phyloP scores from a whole-genome alignment of 1,140 invertebrate species.

The Nomia melanderi region DNA sequence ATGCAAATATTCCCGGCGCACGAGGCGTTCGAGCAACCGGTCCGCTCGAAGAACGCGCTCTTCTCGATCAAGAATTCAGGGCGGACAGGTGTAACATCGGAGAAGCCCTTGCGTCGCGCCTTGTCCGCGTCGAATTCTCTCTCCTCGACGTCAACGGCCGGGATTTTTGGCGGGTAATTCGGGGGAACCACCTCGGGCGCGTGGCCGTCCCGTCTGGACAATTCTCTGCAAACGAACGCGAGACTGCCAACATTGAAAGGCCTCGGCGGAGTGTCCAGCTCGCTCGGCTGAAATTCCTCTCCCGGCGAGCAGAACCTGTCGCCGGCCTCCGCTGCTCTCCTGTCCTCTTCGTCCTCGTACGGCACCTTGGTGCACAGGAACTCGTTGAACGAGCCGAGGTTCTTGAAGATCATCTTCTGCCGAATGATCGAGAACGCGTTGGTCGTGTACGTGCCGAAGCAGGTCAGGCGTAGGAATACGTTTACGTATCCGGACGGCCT shows the following conservation, averaged over 20 bases:
- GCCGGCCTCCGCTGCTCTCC: slow-evolving; percentile 9
- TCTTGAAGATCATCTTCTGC: slow-evolving; percentile 37
- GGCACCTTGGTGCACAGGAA: slow-evolving; percentile 38
- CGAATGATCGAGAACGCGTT: background rate
- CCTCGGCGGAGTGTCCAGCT: slow-evolving; percentile 27
- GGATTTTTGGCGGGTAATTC: slow-evolving; percentile 30
- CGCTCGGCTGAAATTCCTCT: slow-evolving; percentile 1
- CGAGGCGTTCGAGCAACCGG: background rate
- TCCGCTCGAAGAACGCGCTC: background rate
- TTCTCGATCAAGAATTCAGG: background rate
- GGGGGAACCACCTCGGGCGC: background rate
- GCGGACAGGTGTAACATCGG: background rate
- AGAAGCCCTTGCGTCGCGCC: slow-evolving; percentile 4
- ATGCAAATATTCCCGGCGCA: slow-evolving; percentile 27
- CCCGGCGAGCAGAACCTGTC: slow-evolving; percentile 15
- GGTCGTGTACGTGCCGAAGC: background rate
- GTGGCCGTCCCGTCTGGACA: slow-evolving; percentile 9
- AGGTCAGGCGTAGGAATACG: slow-evolving; percentile 13
- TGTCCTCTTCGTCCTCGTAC: slow-evolving; percentile 22
- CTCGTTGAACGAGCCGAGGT: slow-evolving; percentile 25
- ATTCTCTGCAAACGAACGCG: slow-evolving; percentile 11
- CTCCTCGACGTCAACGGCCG: background rate
- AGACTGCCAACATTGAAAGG: slow-evolving; percentile 13
- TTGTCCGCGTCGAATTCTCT: slow-evolving; percentile 2
- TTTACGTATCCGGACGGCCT: slow-evolving; percentile 17